phyloP scores from a whole-genome alignment of 1,140 invertebrate species.

The Conus ventricosus region DNA sequence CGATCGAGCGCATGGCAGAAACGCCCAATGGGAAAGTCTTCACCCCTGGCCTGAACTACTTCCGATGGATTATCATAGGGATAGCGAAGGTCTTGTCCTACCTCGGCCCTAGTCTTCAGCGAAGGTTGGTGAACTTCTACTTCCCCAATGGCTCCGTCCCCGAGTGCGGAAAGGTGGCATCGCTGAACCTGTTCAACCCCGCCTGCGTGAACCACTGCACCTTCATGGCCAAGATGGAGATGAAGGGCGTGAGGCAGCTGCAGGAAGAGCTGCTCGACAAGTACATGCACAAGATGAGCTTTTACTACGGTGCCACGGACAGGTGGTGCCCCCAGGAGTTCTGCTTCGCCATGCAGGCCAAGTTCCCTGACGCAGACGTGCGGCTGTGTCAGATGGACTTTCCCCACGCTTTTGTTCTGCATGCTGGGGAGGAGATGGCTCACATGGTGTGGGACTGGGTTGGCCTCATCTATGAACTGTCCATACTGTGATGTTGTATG shows the following conservation, averaged over 20 bases:
- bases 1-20: conserved; percentile 85
- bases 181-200: conserved; percentile 69
- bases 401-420: conserved; percentile 86
- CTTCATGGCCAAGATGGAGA: conserved; percentile 74
- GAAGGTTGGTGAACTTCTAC: conserved; percentile 65
- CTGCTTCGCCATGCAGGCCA: conserved; percentile 79
- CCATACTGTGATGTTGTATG: not conserved
- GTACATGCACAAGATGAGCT: conserved; percentile 78
- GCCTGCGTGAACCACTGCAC: conserved; percentile 75
- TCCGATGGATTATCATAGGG: conserved; percentile 78
- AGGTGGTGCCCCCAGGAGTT: conserved; percentile 84
- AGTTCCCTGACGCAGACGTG: conserved; percentile 80
- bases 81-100: conserved; percentile 79
- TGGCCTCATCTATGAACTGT: conserved; percentile 30
- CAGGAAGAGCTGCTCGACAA: conserved; percentile 70
- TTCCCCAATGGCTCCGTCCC: conserved; percentile 62
- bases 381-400: conserved; percentile 81
- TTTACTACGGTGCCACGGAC: conserved; percentile 86
- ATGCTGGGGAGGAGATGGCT: conserved; percentile 79
- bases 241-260: conserved; percentile 72
- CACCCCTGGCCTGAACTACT: conserved; percentile 76
- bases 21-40: conserved; percentile 81
- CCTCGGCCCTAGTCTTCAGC: conserved; percentile 75
- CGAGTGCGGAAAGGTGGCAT: conserved; percentile 67
- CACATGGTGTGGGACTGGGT: conserved; percentile 65